Conservation (phyloP, 2,888 invertebrate genomes). For the Idaea aversata region DNA sequence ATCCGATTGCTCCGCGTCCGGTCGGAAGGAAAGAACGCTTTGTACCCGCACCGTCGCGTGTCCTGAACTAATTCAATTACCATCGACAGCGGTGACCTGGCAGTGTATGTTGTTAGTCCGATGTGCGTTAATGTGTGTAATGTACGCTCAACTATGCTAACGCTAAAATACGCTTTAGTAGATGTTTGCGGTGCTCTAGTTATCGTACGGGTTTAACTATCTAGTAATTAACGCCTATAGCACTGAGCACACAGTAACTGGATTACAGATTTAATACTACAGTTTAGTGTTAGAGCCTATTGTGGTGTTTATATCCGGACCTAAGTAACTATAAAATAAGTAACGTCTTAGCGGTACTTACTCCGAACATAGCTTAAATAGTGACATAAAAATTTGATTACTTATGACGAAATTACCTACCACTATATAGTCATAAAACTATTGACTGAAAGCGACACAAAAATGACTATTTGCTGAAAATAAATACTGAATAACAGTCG, state of each 20-base stretch:
- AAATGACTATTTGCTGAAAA: no score
- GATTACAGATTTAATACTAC: neutral
- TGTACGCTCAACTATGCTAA: conserved; percentile 6
- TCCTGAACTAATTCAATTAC: conserved; percentile 66
- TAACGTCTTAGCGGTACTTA: neutral
- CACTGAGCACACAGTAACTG: neutral
- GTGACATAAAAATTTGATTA: no score
- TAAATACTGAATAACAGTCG: neutral
- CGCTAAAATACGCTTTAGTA: conserved; percentile 1
- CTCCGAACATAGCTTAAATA: neutral
- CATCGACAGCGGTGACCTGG: conserved; percentile 40
- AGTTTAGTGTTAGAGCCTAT: neutral
- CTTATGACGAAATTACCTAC: no score
- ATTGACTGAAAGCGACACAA: no score
- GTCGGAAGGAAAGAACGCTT: conserved; percentile 55
- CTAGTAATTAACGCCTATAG: conserved; percentile 2
- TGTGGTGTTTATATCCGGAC: neutral
- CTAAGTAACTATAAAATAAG: neutral
- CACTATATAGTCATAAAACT: no score
- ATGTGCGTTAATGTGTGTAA: conserved; percentile 26
- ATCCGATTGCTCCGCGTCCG: conserved; percentile 61
- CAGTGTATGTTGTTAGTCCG: conserved; percentile 27
- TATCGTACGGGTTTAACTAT: conserved; percentile 3
- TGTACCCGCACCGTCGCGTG: conserved; percentile 56
- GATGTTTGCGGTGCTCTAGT: conserved; percentile 4